A percentile compares a stretch with the other conserved stretches of the same genome.
These are phyloP conservation scores for Hydra vulgaris DNA, from an alignment of 30 jellyfish, hydroid and myxozoan genomes.

Conservation along the genomic window DNA sequence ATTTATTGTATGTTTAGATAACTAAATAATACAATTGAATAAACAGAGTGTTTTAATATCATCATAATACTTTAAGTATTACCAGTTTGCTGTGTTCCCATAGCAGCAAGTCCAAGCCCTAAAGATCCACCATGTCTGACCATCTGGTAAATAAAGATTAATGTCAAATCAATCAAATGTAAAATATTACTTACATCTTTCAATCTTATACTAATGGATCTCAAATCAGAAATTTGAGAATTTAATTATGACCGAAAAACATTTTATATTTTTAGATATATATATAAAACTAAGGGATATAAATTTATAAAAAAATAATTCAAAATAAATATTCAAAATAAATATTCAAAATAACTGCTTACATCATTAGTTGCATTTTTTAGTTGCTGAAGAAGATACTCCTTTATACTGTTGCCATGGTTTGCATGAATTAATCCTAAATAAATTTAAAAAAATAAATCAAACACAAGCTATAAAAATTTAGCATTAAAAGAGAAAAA, in stretches of 20 bases:
- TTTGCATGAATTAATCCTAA: conserved; percentile 88
- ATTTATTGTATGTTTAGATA: too few relatives aligned
- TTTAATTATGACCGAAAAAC: too few relatives aligned
- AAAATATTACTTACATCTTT: too few relatives aligned
- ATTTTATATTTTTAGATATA: background rate
- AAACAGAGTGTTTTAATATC: too few relatives aligned
- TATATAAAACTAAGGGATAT: too few relatives aligned
- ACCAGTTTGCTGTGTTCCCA: conserved; percentile 98
- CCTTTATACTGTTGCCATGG: conserved; percentile 78
- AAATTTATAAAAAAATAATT: too few relatives aligned
- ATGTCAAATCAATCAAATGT: background rate
- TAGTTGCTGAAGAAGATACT: conserved; percentile 66
- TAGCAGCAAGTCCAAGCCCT: conserved; percentile 98
- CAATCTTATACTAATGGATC: too few relatives aligned
- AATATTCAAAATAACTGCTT: background rate
- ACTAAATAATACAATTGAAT: too few relatives aligned
- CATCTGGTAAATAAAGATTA: conserved; percentile 40
- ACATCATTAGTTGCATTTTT: conserved; percentile 95
- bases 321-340: too few relatives aligned
- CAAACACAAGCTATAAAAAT: too few relatives aligned
- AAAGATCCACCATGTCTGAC: conserved; percentile 98
- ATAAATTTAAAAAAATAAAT: background rate
- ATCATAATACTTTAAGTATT: background rate
- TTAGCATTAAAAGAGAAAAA: background rate
- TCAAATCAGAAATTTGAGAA: too few relatives aligned